Evolutionary conservation across 2,797 vertebrate genomes (phyloP), one percentile per base, ranked within the genome.

Genomic region (Poecile montanus): DNA sequence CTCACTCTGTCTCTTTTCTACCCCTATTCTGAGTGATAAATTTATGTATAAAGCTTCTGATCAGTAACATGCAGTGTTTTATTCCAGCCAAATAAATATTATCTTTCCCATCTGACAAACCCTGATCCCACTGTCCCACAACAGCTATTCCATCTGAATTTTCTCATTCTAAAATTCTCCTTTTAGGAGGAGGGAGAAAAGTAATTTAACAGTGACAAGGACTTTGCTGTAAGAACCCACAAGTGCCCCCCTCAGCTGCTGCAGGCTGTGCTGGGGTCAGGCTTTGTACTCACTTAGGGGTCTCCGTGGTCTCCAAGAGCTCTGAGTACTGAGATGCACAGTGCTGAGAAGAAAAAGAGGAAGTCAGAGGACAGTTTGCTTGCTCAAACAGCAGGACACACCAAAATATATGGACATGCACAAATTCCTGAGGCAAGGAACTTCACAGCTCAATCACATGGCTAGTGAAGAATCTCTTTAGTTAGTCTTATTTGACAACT

Each of bases 251-350:
- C 44, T 12, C 10, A 36, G 40, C 3, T 66, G 36, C 51, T 63
- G 44, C 36, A 72, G 63, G 38, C 13, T n/a, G n/a, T 40, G 58
- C n/a, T 82, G 13, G 15, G 12, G 44, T 80, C 74, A 93, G 56
- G 16, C 11, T 96, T 88, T 71, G 45, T 96, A 99, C 99, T 99
- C 91, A 99, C 99, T 99, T 99, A 85, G 99, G 99, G 30, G 99
- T 99, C 85, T 99, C 99, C 1, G 99, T 99, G 77, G 98, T 99
- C 96, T 99, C 99, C 96, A 99, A 97, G 88, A 99, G 99, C 94
- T 99, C 99, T 2, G 99, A 99, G 96, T 99, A 99, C 88, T 99
- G 99, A 79, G 99, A 99, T 77, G 99, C 99, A 97, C 99, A 99
- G 96, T 99, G 99, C 99, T 99, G 97, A 62, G 67, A 82, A 77